phyloP scores from a whole-genome alignment of 2,888 invertebrate genomes.

The Tetheella fluctuosa region DNA sequence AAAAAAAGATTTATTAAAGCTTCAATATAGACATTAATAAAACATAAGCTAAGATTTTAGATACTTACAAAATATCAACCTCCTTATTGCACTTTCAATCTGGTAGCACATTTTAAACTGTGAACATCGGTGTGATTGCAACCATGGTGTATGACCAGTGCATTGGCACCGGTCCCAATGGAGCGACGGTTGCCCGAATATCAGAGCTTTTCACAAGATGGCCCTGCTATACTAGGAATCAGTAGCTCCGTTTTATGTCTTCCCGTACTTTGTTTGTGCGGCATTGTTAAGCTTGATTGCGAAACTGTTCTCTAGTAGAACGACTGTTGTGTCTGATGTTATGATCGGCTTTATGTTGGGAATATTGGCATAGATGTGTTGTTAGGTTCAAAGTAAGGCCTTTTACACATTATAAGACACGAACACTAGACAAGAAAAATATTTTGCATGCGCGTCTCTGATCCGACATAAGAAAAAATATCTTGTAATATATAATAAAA shows the following conservation, averaged over 20 bases:
- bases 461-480: too few species aligned
- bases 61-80: too few species aligned
- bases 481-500: too few species aligned
- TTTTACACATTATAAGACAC: too few species aligned
- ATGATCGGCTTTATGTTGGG: conserved; percentile 4
- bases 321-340: conserved; percentile 1
- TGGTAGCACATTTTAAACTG: not conserved
- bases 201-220: conserved; percentile 41
- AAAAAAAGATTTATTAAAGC: too few species aligned
- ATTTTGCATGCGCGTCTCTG: too few species aligned
- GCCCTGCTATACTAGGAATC: conserved; percentile 18
- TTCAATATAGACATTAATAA: too few species aligned
- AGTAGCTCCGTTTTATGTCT: conserved; percentile 37
- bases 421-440: too few species aligned
- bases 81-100: too few species aligned
- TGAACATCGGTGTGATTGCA: conserved; percentile 29
- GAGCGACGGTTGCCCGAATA: conserved; percentile 47
- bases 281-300: conserved; percentile 30
- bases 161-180: conserved; percentile 57
- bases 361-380: not conserved
- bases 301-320: not conserved
- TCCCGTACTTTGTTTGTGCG: conserved; percentile 38
- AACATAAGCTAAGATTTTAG: too few species aligned
- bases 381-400: not conserved
- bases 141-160: conserved; percentile 8